Evolutionary conservation across 1,140 invertebrate genomes (phyloP), one percentile per base, ranked within the genome.

Genomic region (Drosophila cardini): DNA sequence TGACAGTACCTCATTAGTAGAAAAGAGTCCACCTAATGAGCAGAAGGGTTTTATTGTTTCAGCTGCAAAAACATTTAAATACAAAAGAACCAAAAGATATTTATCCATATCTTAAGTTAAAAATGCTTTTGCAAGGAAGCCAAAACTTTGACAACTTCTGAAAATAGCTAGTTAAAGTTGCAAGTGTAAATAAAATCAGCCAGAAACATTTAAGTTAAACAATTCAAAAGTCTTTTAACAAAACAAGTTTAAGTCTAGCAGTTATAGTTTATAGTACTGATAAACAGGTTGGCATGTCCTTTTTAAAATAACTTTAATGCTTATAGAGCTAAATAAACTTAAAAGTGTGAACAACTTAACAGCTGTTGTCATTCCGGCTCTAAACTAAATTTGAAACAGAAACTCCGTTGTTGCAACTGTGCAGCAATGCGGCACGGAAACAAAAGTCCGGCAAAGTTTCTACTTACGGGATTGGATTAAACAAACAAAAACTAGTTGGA

Each of bases 1-100:
- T 42, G 34, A 57, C 70, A 77, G 72, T 72, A 72, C 64, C 82
- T 87, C 79, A 79, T 87, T 86, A 87, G 78, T 60, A 50, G 60
- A 60, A 56, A 36, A 76, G 65, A 69, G 60, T 75, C 10, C 76
- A 79, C 61, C 76, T 83, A 86, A 83, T 86, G 80, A 70, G 52
- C 68, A 46, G 40, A 21, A 50, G 15, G 55, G 30, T 72, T 36
- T 68, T 72, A 62, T 68, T 70, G 71, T 56, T 67, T 45, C 34
- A 42, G 61, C 61, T 42, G 21, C 9, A 4, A 2, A 32, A 42
- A 2, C 45, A 42, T 36, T 42, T 63, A 42, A 40, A 26, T 43
- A 63, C 21, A 34, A 26, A 15, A 32, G n/a, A 32, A 34, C n/a
- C 9, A 30, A 34, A 34, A 3, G 13, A 15, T 15, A 8, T 15